phyloP scores from a whole-genome alignment of 1,140 invertebrate species.

The Periplaneta americana region DNA sequence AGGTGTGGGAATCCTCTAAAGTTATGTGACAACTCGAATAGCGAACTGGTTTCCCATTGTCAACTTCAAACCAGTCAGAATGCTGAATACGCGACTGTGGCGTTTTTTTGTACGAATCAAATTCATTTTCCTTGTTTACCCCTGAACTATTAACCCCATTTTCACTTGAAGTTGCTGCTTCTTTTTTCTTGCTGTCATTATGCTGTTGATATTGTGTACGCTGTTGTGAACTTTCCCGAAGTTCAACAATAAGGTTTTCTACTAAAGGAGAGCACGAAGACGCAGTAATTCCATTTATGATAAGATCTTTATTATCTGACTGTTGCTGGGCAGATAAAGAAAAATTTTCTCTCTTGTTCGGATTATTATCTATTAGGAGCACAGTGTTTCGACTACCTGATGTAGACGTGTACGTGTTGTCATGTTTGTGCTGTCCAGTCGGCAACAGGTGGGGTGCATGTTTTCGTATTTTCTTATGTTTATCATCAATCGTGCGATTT shows the following conservation, averaged over 20 bases:
- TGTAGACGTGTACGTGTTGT: not conserved
- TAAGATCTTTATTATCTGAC: not conserved
- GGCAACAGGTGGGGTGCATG: not conserved
- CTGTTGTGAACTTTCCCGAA: constrained; percentile 4
- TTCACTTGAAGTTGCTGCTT: not conserved
- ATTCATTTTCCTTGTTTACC: not conserved
- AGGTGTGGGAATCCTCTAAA: constrained; percentile 30
- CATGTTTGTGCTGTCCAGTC: constrained; percentile 4
- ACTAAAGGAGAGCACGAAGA: not conserved
- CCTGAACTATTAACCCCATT: not conserved
- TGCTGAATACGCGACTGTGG: constrained; percentile 34
- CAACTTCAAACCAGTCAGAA: constrained; percentile 40
- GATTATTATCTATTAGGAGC: not conserved
- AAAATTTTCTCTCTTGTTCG: not conserved
- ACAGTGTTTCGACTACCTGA: not conserved
- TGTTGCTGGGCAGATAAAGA: not conserved
- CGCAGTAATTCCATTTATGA: not conserved
- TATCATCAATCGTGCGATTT: not conserved
- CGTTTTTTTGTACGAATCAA: constrained; percentile 23
- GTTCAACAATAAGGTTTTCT: constrained; percentile 2
- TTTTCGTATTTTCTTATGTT: not conserved
- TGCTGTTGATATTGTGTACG: not conserved
- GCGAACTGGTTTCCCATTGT: constrained; percentile 34
- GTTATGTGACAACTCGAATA: constrained; percentile 41
- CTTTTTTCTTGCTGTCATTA: not conserved